A percentile compares a stretch with the other conserved stretches of the same genome.
Evolutionary conservation across 2,888 invertebrate species (phyloP).

Genomic region (Pinctada fucata): DNA sequence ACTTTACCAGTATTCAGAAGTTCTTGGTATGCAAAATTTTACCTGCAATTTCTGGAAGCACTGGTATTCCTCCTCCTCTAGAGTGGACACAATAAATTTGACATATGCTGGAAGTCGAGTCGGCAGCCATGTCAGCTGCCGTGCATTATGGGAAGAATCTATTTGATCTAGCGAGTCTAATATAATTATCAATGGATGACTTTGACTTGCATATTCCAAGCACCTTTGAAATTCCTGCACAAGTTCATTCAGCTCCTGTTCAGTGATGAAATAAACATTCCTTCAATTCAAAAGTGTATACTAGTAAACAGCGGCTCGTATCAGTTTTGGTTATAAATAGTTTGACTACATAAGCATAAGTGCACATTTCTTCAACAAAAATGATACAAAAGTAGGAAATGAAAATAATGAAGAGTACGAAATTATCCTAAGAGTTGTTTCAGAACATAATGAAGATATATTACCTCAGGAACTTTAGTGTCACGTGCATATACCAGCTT

Average conservation of each 20-base stretch:
- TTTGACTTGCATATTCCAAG: conserved; percentile 43
- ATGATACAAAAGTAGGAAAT: too few species aligned
- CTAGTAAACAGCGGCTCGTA: not conserved
- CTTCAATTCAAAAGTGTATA: not conserved
- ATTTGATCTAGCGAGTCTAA: conserved; percentile 70
- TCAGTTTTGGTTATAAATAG: not conserved
- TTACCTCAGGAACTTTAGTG: conserved; percentile 31
- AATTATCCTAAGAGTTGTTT: too few species aligned
- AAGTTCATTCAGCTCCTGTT: conserved; percentile 57
- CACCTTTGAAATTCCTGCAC: conserved; percentile 50
- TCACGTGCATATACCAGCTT: conserved; percentile 37
- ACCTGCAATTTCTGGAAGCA: conserved; percentile 63
- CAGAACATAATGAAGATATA: too few species aligned
- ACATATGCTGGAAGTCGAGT: conserved; percentile 50
- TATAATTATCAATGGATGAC: conserved; percentile 56
- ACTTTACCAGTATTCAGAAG: too few species aligned
- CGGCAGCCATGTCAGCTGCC: conserved; percentile 63
- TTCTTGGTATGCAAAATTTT: not conserved
- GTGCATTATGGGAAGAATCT: conserved; percentile 58
- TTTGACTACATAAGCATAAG: too few species aligned
- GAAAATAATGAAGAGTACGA: too few species aligned
- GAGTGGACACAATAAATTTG: conserved; percentile 65
- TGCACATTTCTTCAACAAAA: too few species aligned
- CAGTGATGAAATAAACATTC: conserved; percentile 10
- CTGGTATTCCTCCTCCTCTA: conserved; percentile 63